Base-by-base conservation (phyloP, 2,113 vertebrate species). In the Eulemur macaco region DNA sequence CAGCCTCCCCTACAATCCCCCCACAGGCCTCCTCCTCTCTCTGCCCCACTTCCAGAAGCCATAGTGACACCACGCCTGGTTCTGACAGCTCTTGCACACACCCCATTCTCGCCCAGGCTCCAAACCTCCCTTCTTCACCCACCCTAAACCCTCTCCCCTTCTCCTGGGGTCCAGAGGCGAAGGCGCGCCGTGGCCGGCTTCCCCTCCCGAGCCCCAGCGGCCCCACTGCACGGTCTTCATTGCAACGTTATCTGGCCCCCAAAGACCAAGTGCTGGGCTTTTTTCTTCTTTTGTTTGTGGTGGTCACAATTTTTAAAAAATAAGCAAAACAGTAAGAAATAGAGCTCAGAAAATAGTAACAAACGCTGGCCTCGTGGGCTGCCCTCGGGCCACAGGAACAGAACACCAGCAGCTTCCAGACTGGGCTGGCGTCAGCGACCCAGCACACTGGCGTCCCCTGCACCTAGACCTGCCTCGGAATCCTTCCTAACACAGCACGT, bases 111-210 rank as follows among this genome's bases (percentile, higher is more conserved):
- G 13, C 18, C 25, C 6, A 25, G 29, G 64, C 34, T 31, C 15
- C 7, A 0, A 34, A 4, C 27, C 31, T 60, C 11, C 23, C n/a
- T 37, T 73, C 81, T 80, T 15, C n/a, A 1, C 0, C 3, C 76
- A 56, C 1, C 31, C 3, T 1, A 3, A 37, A 9, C 1, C 60
- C 0, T 2, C 7, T 3, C 68, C 81, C 34, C 12, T 34, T 29
- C 15, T 29, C 27, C 9, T 1, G 0, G 0, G 1, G 17, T 10
- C 6, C 3, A 3, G 31, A n/a, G 13, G 8, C 1, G 11, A 58
- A 52, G 12, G 4, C 29, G 13, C 0, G 0, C 27, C 0, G 11
- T 0, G 45, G 47, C 5, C 4, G 42, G 20, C 17, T 37, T 7
- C 74, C 66, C 34, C 6, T 39, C n/a, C 60, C 27, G 21, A 3